Evolutionary conservation across 2,797 vertebrate species (phyloP), one percentile per base, ranked within the genome.

Genomic region (Lagocephalus sceleratus): DNA sequence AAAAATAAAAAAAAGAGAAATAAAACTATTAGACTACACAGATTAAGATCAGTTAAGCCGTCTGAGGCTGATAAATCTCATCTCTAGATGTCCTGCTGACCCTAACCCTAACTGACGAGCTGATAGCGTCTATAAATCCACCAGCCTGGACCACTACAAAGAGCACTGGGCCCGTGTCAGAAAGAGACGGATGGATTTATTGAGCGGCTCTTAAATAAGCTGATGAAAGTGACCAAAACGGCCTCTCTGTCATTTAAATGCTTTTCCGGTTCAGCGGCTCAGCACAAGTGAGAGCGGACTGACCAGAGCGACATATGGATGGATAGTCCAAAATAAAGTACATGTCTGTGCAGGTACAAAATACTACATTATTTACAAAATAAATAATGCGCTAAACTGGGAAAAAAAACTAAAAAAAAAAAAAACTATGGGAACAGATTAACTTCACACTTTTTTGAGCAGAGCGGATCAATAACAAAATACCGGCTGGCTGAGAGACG

Each of bases 211-310:
- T 14, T 49, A 57, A 54, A 54, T 53, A 47, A 60, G 63, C 60
- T 71, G 38, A 77, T 63, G 67, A 63, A 78, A 75, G 74, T 4
- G 47, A 54, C 70, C 39, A 40, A 64, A 59, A 48, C 55, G 56
- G 66, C 50, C 61, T 68, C 69, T 67, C 68, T 62, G 65, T 69
- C 68, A 80, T 76, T 81, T 77, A 63, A 68, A 50, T 10, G 39
- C 32, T 47, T 69, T 63, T 66, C 62, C 44, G 46, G 51, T 11
- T 20, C 3, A 5, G 5, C 11, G 19, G 17, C 6, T n/a, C 39
- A 8, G 39, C 38, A 49, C 52, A 54, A 73, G 68, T 32, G 54
- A 78, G 69, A 29, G 17, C 62, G 15, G 45, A n/a, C n/a, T n/a
- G n/a, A 29, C 6, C 29, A 29, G 29, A 29, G 29, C 50, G 58